A percentile compares a stretch with the other conserved stretches of the same genome.
phyloP scores from a whole-genome alignment of 2,113 vertebrate species.

The Poeciliopsis prolifica region DNA sequence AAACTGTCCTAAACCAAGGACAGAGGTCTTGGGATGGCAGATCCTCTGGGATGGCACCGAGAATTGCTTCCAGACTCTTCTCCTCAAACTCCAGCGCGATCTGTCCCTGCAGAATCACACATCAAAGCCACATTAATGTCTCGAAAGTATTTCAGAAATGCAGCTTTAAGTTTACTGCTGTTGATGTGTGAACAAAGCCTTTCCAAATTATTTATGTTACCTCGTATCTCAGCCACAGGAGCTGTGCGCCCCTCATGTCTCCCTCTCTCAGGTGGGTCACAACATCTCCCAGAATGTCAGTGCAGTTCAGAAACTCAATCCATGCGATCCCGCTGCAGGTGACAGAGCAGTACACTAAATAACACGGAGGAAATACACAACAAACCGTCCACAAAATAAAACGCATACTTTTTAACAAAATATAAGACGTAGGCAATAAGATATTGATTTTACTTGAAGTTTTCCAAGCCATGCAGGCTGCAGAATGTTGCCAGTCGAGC shows the following conservation, averaged over 20 bases:
- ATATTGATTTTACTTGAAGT: conserved; percentile 85
- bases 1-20: conserved; percentile 87
- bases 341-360: conserved; percentile 12
- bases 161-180: background rate
- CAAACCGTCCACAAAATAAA: background rate
- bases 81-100: conserved; percentile 85
- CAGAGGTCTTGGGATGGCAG: conserved; percentile 84
- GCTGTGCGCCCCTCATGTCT: conserved; percentile 87
- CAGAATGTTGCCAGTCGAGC: conserved; percentile 91
- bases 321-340: conserved; percentile 86
- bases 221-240: conserved; percentile 94
- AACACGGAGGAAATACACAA: background rate
- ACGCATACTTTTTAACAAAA: background rate
- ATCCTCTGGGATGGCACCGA: conserved; percentile 82
- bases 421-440: background rate
- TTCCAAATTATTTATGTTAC: conserved; percentile 68
- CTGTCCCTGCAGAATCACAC: conserved; percentile 81
- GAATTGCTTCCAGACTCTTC: conserved; percentile 82
- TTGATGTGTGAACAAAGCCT: background rate
- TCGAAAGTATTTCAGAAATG: background rate
- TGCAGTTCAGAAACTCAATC: conserved; percentile 91
- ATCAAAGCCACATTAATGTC: background rate
- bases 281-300: conserved; percentile 84
- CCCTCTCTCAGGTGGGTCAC: conserved; percentile 84
- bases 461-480: conserved; percentile 86